Conservation (phyloP, 1,140 invertebrate species). For the Drosophila santomea region DNA sequence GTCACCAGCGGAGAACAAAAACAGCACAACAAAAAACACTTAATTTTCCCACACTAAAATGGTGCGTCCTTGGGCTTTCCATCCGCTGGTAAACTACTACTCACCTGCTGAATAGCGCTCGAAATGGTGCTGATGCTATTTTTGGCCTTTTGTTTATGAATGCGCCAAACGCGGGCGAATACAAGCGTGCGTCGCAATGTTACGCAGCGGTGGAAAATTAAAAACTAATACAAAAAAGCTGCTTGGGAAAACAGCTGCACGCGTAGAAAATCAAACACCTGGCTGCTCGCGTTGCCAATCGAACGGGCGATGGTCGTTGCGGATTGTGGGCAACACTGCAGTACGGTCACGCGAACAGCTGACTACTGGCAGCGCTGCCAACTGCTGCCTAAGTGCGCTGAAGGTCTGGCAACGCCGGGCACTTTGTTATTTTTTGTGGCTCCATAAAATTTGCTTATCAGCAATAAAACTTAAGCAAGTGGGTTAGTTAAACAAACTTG, state of each 20-base stretch:
- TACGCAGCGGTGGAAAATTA: constrained; percentile 54
- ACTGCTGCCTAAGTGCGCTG: neutral
- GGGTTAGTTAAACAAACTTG: neutral
- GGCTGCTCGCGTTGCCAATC: constrained; percentile 7
- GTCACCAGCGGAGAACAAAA: constrained; percentile 17
- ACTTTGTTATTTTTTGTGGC: constrained; percentile 58
- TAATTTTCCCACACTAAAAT: constrained; percentile 12
- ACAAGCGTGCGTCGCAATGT: constrained; percentile 38
- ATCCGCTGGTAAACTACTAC: constrained; percentile 47
- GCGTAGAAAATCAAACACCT: constrained; percentile 29
- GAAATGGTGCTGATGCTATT: constrained; percentile 60
- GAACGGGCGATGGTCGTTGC: neutral
- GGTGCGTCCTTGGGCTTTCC: constrained; percentile 60
- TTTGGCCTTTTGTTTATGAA: constrained; percentile 75
- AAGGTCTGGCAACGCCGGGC: constrained; percentile 38
- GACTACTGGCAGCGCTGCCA: constrained; percentile 37
- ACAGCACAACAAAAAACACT: constrained; percentile 7
- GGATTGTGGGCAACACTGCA: neutral
- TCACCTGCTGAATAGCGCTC: constrained; percentile 59
- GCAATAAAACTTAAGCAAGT: constrained; percentile 5
- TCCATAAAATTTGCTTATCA: constrained; percentile 35
- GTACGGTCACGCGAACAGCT: constrained; percentile 17
- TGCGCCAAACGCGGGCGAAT: constrained; percentile 9
- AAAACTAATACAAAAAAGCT: constrained; percentile 66
- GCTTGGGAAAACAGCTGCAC: constrained; percentile 26